Evolutionary conservation across 35 echinoderm and acorn worm species (phyloP).

Genomic region (Chiridota heheva): DNA sequence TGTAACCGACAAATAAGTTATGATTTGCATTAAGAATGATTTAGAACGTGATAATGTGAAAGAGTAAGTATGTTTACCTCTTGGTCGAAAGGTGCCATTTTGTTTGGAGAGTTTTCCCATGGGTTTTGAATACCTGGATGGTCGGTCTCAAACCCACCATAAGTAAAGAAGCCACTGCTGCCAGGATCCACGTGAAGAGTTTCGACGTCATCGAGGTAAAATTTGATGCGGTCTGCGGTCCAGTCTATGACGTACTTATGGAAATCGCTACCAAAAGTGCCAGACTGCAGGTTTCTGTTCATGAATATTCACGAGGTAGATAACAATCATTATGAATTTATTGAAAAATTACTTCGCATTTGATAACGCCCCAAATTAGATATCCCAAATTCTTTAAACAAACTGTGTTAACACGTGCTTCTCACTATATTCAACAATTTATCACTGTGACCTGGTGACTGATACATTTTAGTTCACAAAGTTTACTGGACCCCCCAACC

Average conservation of each 20-base stretch:
- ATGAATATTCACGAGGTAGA: neutral
- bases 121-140: conserved; percentile 70
- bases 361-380: too few species aligned
- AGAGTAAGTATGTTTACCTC: conserved; percentile 50
- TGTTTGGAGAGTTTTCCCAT: conserved; percentile 59
- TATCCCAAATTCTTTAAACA: too few species aligned
- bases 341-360: too few species aligned
- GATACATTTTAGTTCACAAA: too few species aligned
- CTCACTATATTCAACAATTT: too few species aligned
- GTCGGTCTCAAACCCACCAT: conserved; percentile 42
- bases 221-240: conserved; percentile 52
- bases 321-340: neutral
- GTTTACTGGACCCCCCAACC: too few species aligned
- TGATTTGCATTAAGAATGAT: too few species aligned
- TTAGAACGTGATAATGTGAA: too few species aligned
- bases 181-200: conserved; percentile 62
- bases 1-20: too few species aligned
- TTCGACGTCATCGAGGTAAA: conserved; percentile 69
- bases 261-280: conserved; percentile 69
- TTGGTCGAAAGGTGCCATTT: conserved; percentile 88
- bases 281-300: conserved; percentile 50
- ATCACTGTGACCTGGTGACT: too few species aligned
- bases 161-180: conserved; percentile 61
- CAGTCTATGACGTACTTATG: conserved; percentile 80
- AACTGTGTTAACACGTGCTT: neutral